These are phyloP conservation scores for Cuniculus paca DNA, from an alignment of 2,797 vertebrate genomes.

Conservation along the genomic window DNA sequence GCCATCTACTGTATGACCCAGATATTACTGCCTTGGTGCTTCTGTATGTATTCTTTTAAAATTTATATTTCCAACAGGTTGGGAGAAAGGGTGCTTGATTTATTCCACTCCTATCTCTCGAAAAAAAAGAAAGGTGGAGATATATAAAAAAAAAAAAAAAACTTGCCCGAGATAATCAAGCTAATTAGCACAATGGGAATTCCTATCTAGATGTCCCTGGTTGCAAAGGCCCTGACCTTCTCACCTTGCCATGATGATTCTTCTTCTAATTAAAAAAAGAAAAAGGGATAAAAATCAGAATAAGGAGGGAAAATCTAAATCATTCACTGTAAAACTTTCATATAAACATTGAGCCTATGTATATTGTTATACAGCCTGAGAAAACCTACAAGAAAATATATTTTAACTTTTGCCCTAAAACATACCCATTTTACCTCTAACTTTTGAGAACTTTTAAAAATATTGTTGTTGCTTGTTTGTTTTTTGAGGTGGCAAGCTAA, in stretches of 20 bases:
- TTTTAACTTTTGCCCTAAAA: constrained; percentile 39
- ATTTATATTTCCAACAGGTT: background rate
- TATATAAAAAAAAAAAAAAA: constrained; percentile 42
- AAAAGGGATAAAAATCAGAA: background rate
- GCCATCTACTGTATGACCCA: background rate
- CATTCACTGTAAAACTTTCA: background rate
- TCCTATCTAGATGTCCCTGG: background rate
- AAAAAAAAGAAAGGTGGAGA: background rate
- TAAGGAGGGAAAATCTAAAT: background rate
- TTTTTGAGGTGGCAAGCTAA: background rate
- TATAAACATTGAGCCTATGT: background rate
- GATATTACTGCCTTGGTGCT: background rate
- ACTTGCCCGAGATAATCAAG: constrained; percentile 30
- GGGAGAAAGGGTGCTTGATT: background rate
- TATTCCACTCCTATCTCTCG: background rate
- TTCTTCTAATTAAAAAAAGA: background rate
- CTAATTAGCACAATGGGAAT: constrained; percentile 5
- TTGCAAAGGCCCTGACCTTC: background rate
- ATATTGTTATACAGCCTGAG: background rate
- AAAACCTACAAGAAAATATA: background rate
- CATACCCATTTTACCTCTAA: background rate
- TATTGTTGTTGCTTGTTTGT: background rate
- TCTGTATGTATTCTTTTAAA: background rate
- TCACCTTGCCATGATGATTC: background rate
- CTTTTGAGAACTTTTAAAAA: background rate